Evolutionary conservation across 2,888 invertebrate species (phyloP).

Genomic region (Thelaira solivaga): DNA sequence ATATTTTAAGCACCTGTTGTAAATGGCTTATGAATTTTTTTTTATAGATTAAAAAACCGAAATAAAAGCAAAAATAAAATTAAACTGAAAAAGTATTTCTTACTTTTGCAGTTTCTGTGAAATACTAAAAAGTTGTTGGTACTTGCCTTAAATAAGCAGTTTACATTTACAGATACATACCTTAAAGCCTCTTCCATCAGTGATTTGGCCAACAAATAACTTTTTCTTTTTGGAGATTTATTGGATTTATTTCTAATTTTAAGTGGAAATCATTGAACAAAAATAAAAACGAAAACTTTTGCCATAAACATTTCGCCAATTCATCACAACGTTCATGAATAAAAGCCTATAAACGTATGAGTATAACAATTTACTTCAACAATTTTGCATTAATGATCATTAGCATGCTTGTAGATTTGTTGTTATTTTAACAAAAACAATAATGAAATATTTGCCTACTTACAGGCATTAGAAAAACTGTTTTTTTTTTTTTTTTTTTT

Average conservation of each 20-base stretch:
- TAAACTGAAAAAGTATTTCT: too few relatives aligned
- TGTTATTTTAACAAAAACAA: constrained; percentile 2
- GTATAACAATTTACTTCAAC: background rate
- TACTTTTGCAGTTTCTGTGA: too few relatives aligned
- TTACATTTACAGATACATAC: too few relatives aligned
- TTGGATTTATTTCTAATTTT: background rate
- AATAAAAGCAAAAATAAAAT: too few relatives aligned
- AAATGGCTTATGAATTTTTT: too few relatives aligned
- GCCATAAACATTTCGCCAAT: constrained; percentile 44
- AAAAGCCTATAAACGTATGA: background rate
- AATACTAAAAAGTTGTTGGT: background rate
- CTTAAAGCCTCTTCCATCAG: constrained; percentile 14
- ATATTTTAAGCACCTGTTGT: too few relatives aligned
- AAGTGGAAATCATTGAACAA: too few relatives aligned
- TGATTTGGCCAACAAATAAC: constrained; percentile 20
- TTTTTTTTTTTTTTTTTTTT: too few relatives aligned
- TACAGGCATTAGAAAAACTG: constrained; percentile 34
- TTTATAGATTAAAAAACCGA: too few relatives aligned
- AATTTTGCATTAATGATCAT: constrained; percentile 41
- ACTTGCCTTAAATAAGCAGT: too few relatives aligned
- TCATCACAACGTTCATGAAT: constrained; percentile 31
- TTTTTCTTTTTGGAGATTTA: constrained; percentile 7
- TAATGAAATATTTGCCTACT: constrained; percentile 37
- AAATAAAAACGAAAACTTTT: constrained; percentile 45
- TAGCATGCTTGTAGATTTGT: constrained; percentile 49